Evolutionary conservation across 2,888 invertebrate genomes (phyloP).

Genomic region (Calliphora vomitoria): DNA sequence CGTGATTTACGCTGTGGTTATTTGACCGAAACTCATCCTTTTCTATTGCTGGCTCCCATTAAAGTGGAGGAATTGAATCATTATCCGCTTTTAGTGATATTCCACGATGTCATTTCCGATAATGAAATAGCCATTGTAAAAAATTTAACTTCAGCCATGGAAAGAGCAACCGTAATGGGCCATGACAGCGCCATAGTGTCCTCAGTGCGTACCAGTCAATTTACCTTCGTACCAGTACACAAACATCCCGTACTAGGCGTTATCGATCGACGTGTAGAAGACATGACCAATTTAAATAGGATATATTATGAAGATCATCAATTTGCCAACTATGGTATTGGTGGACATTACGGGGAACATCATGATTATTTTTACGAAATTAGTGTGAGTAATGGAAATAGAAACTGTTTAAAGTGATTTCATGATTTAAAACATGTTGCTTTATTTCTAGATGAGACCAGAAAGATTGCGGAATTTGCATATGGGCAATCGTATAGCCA

Average conservation of each 20-base stretch:
- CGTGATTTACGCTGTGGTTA: slow-evolving; percentile 82
- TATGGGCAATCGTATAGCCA: slow-evolving; percentile 82
- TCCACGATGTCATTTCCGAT: slow-evolving; percentile 87
- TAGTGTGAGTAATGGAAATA: slow-evolving; percentile 70
- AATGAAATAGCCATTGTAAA: slow-evolving; percentile 86
- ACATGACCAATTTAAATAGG: slow-evolving; percentile 86
- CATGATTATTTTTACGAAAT: slow-evolving; percentile 76
- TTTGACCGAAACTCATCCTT: slow-evolving; percentile 82
- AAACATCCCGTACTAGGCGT: slow-evolving; percentile 86
- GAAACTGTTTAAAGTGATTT: background rate
- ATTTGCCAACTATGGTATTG: slow-evolving; percentile 83
- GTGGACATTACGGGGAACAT: slow-evolving; percentile 87
- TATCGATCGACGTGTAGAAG: slow-evolving; percentile 85
- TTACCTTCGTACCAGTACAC: slow-evolving; percentile 74
- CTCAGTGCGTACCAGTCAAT: slow-evolving; percentile 78
- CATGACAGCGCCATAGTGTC: slow-evolving; percentile 81
- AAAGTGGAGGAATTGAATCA: slow-evolving; percentile 86
- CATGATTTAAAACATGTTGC: background rate
- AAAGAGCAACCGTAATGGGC: slow-evolving; percentile 87
- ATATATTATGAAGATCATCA: slow-evolving; percentile 85
- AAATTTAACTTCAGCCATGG: slow-evolving; percentile 85
- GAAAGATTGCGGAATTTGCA: background rate
- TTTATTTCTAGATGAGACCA: slow-evolving; percentile 63
- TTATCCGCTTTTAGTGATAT: slow-evolving; percentile 86
- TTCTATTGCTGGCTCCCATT: slow-evolving; percentile 84